Conservation (phyloP, 1,140 invertebrate species). For the Caenorhabditis briggsae region DNA sequence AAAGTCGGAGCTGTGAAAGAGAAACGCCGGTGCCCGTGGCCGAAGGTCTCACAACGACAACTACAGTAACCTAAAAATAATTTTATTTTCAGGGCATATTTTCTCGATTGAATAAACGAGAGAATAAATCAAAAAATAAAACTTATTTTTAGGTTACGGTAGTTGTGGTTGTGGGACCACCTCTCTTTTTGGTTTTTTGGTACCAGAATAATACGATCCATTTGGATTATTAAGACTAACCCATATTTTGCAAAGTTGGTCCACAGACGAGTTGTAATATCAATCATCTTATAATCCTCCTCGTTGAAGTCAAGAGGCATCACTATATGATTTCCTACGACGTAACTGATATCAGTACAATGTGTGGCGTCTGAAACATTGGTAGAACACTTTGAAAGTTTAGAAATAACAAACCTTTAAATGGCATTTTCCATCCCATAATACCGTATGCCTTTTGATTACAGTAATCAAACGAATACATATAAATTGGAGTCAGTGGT, state of each 20-base stretch:
- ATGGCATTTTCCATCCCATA: conserved; percentile 62
- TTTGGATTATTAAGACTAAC: conserved; percentile 54
- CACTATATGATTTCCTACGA: conserved; percentile 69
- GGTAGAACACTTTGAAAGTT: no score
- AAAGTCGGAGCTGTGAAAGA: no score
- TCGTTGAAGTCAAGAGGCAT: conserved; percentile 69
- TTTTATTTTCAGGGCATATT: no score
- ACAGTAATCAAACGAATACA: conserved; percentile 66
- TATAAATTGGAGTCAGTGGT: conserved; percentile 56
- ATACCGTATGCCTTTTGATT: conserved; percentile 59
- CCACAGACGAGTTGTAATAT: conserved; percentile 70
- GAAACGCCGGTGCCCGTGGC: no score
- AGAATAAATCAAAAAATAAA: no score
- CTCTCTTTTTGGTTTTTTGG: not conserved
- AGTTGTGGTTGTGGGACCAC: no score
- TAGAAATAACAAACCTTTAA: conserved; percentile 53
- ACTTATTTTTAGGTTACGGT: no score
- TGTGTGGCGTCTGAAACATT: conserved; percentile 67
- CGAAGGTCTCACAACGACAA: no score
- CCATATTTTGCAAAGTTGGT: conserved; percentile 75
- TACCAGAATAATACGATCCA: not conserved
- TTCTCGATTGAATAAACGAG: no score
- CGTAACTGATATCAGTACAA: conserved; percentile 72
- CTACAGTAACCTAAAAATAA: no score
- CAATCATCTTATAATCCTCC: conserved; percentile 69